phyloP scores from a whole-genome alignment of 2,888 invertebrate species.

The Diaprepes abbreviatus region DNA sequence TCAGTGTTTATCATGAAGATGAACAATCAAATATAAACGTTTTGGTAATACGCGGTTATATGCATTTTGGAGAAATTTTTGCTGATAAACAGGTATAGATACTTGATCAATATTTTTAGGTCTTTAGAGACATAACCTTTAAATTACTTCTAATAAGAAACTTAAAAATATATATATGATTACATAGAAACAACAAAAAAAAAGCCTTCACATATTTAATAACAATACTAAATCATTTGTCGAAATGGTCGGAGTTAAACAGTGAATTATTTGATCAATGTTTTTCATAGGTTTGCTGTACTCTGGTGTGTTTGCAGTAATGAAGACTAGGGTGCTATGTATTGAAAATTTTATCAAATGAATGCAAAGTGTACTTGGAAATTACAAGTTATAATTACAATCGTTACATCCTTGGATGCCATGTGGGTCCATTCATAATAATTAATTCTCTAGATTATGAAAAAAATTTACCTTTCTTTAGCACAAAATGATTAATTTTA shows the following conservation, averaged over 20 bases:
- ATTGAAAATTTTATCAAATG: not conserved
- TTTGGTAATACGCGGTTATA: not conserved
- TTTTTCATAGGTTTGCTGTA: constrained; percentile 8
- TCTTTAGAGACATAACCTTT: too few species aligned
- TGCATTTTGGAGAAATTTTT: not conserved
- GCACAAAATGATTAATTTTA: not conserved
- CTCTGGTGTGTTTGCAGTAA: not conserved
- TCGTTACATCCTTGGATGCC: not conserved
- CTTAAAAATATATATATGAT: too few species aligned
- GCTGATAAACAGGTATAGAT: constrained; percentile 1
- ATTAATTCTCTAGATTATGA: not conserved
- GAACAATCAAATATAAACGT: not conserved
- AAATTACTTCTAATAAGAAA: too few species aligned
- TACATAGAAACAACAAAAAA: too few species aligned
- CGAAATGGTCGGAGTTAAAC: too few species aligned
- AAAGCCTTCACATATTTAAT: too few species aligned
- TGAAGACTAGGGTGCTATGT: not conserved
- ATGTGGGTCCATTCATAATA: not conserved
- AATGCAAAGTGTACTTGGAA: not conserved
- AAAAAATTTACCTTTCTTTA: not conserved
- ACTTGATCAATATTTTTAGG: not conserved
- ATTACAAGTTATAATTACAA: not conserved
- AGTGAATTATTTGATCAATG: too few species aligned
- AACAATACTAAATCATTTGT: too few species aligned
- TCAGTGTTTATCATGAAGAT: too few species aligned